Percentiles rank a stretch among this genome's conserved stretches.
Conservation (phyloP, 2,797 vertebrate genomes). For the Scolopax bukidnonensis region DNA sequence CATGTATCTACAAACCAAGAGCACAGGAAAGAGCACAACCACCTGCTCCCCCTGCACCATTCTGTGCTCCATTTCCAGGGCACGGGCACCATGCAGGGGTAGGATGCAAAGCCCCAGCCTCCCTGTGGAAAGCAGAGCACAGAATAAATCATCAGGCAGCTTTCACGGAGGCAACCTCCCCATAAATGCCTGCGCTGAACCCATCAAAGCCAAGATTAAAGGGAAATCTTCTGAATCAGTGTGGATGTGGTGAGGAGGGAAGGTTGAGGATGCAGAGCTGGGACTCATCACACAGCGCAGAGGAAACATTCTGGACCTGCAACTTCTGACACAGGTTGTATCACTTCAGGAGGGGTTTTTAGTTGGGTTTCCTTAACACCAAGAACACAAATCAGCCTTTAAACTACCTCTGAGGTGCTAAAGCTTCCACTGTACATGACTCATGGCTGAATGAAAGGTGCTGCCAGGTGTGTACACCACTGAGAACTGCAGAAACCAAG, state of each 20-base stretch:
- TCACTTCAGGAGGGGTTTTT: not conserved
- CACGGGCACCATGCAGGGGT: not conserved
- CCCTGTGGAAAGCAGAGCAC: not conserved
- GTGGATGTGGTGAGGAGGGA: not conserved
- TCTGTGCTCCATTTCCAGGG: not conserved
- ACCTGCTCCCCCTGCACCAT: not conserved
- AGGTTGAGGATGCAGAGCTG: not conserved
- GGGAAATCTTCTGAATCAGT: not conserved
- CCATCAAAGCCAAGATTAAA: not conserved
- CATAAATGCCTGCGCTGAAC: not conserved
- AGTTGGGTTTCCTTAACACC: not conserved
- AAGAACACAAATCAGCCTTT: not conserved
- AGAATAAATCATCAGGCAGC: not conserved
- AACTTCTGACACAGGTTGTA: not conserved
- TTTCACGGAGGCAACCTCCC: not conserved
- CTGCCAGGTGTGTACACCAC: slow-evolving; percentile 78
- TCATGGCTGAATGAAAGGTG: slow-evolving; percentile 50
- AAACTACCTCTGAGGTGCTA: not conserved
- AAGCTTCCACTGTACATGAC: not conserved
- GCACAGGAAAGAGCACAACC: not conserved
- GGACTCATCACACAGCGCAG: not conserved
- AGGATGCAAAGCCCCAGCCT: not conserved
- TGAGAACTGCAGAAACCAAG: not conserved
- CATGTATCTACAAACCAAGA: not conserved
- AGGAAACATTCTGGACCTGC: not conserved